A percentile compares a stretch with the other conserved stretches of the same genome.
Conservation (phyloP, 2,113 vertebrate genomes). For the Nesoenas mayeri region DNA sequence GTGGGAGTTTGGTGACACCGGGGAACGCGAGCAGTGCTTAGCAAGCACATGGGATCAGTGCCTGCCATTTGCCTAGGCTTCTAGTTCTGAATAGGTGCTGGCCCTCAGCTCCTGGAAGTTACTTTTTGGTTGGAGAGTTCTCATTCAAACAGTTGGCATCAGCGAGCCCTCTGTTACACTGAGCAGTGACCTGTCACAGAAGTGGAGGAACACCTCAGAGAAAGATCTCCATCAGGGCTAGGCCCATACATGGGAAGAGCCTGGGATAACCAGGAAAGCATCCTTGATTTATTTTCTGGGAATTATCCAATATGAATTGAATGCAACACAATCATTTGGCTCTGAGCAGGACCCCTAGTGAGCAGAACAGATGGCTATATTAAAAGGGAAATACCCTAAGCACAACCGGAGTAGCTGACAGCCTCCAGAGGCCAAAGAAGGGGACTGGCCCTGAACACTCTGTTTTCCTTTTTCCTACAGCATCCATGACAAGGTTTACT, state of each 20-base stretch:
- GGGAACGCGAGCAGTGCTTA: rapidly evolving
- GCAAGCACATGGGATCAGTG: neutral
- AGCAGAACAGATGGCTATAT: neutral
- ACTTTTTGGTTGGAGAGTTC: neutral
- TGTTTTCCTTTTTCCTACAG: neutral
- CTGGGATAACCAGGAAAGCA: neutral
- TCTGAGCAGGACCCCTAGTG: neutral
- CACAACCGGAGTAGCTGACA: neutral
- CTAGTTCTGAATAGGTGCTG: neutral
- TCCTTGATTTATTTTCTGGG: neutral
- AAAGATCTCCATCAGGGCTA: neutral
- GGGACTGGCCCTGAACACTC: neutral
- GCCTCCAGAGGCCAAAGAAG: neutral
- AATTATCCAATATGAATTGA: neutral
- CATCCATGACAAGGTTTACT: neutral
- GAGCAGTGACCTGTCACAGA: neutral
- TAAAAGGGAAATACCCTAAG: neutral
- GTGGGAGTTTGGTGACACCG: rapidly evolving
- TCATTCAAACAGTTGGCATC: neutral
- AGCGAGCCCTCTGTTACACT: neutral
- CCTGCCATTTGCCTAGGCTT: neutral
- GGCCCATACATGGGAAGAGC: rapidly evolving
- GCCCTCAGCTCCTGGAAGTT: neutral
- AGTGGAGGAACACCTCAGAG: neutral
- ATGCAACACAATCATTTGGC: neutral